Evolutionary conservation across 1,140 invertebrate species (phyloP).

Genomic region (Calycopis cecrops): DNA sequence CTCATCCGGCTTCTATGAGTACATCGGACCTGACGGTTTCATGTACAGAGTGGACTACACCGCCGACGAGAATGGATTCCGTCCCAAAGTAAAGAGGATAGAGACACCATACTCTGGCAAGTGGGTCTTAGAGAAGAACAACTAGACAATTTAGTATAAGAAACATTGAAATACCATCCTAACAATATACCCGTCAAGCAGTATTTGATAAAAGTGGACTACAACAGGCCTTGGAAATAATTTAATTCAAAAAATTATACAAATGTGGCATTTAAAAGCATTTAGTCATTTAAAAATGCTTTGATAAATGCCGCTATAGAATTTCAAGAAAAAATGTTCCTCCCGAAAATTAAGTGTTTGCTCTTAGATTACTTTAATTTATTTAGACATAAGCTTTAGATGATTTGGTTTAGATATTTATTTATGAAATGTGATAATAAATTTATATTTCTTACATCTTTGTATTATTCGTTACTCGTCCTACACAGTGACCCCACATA

Average conservation of each 20-base stretch:
- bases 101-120: slow-evolving; percentile 68
- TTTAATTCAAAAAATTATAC: slow-evolving; percentile 14
- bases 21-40: slow-evolving; percentile 78
- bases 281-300: slow-evolving; percentile 22
- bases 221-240: slow-evolving; percentile 15
- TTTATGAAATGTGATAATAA: slow-evolving; percentile 75
- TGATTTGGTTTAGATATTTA: slow-evolving; percentile 55
- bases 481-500: neutral
- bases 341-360: slow-evolving; percentile 28
- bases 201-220: slow-evolving; percentile 59
- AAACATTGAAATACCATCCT: slow-evolving; percentile 25
- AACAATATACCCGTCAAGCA: slow-evolving; percentile 52
- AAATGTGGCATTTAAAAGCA: slow-evolving; percentile 25
- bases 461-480: slow-evolving; percentile 27
- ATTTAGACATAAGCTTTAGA: slow-evolving; percentile 61
- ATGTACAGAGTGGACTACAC: slow-evolving; percentile 78
- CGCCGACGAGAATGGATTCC: slow-evolving; percentile 81
- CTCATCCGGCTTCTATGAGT: slow-evolving; percentile 79
- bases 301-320: neutral
- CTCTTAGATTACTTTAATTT: slow-evolving; percentile 58
- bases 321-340: slow-evolving; percentile 3
- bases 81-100: slow-evolving; percentile 74
- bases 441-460: slow-evolving; percentile 50
- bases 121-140: slow-evolving; percentile 63
- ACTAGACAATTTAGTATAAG: slow-evolving; percentile 36